Percentiles rank a stretch among this genome's conserved stretches.
Evolutionary conservation across 2,113 vertebrate species (phyloP).

Genomic region (Pycnonotus jocosus): DNA sequence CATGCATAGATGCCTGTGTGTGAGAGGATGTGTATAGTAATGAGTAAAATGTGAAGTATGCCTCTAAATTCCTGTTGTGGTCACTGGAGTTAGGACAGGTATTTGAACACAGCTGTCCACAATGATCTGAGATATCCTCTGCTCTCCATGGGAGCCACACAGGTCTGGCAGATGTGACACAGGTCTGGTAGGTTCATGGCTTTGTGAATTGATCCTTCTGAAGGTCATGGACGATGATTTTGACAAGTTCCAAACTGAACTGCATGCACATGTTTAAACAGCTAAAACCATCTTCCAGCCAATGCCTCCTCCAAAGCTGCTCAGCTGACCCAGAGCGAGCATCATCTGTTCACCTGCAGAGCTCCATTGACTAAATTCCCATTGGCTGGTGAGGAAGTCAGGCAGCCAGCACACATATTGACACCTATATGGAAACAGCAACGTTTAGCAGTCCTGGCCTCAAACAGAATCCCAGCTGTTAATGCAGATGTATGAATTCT

Average conservation of each 20-base stretch:
- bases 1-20: rapidly evolving
- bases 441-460: background rate
- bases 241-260: background rate
- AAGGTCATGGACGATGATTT: rapidly evolving
- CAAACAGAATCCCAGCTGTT: background rate
- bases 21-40: background rate
- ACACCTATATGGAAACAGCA: background rate
- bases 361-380: background rate
- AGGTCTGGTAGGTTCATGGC: background rate
- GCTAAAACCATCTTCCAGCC: background rate
- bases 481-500: background rate
- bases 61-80: background rate
- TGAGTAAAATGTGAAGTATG: background rate
- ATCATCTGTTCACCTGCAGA: background rate
- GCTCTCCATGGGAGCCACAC: background rate
- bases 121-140: background rate
- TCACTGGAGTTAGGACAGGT: background rate
- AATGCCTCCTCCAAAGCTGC: background rate
- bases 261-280: background rate
- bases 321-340: background rate
- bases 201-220: background rate
- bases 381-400: background rate
- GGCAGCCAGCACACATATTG: background rate
- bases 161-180: background rate
- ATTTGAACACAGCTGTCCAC: background rate